These are phyloP conservation scores for Hydrophis major DNA, from an alignment of 2,797 vertebrate genomes.

Conservation along the genomic window DNA sequence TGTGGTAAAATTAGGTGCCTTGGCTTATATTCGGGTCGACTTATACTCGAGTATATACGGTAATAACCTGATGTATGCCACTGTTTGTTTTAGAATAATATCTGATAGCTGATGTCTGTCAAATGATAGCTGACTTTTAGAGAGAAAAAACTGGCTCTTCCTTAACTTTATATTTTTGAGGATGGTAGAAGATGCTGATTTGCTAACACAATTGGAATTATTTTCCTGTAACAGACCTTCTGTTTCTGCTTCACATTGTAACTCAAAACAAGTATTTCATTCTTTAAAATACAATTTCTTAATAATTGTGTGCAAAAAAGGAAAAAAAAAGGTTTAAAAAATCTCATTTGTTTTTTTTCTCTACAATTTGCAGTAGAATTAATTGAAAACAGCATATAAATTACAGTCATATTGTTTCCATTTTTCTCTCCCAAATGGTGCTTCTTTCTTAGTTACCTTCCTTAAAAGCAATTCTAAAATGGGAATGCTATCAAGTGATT, in stretches of 20 bases:
- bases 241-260: neutral
- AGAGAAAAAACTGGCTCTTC: neutral
- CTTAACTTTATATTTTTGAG: neutral
- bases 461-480: neutral
- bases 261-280: neutral
- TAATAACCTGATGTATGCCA: neutral
- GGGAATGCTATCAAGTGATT: conserved; percentile 1
- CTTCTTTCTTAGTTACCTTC: neutral
- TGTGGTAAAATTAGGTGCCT: too few species aligned
- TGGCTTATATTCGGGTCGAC: too few species aligned
- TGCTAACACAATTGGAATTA: neutral
- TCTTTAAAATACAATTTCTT: neutral
- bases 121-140: neutral
- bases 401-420: neutral
- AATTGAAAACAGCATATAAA: neutral
- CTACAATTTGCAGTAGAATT: neutral
- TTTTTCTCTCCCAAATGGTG: neutral
- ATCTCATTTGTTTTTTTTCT: neutral
- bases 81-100: neutral
- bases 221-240: neutral
- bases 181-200: neutral
- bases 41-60: too few species aligned
- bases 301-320: neutral
- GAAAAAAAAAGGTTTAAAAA: neutral
- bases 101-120: neutral